These are phyloP conservation scores for Lucinisca nassula DNA, from an alignment of 2,888 invertebrate genomes.

Conservation along the genomic window DNA sequence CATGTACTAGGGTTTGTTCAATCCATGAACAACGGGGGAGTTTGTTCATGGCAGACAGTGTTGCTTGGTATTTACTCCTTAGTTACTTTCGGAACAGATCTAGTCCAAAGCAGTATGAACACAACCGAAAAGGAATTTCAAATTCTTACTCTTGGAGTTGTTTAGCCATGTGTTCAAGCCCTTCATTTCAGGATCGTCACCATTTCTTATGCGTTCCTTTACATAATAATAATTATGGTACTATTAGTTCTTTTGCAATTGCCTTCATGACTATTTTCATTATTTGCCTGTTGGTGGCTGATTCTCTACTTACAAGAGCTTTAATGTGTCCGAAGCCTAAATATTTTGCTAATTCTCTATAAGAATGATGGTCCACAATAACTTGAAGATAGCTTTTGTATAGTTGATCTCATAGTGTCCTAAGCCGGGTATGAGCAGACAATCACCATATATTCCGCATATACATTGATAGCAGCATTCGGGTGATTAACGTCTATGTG, in stretches of 20 bases:
- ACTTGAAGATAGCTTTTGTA: too few species aligned
- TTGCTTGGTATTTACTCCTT: neutral
- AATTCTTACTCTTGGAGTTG: neutral
- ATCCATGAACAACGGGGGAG: neutral
- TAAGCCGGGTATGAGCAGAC: too few species aligned
- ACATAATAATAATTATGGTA: too few species aligned
- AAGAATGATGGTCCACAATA: too few species aligned
- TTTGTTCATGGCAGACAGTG: neutral
- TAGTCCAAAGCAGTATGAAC: neutral
- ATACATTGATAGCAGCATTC: neutral
- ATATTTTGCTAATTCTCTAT: conserved; percentile 1
- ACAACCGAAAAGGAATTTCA: neutral
- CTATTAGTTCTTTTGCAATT: neutral
- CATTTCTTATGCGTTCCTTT: neutral
- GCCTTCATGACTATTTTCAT: conserved; percentile 6
- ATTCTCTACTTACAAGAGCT: conserved; percentile 21
- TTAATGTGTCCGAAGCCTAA: neutral
- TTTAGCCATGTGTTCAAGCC: neutral
- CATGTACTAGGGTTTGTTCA: conserved; percentile 6
- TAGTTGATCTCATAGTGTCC: too few species aligned
- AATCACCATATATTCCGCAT: too few species aligned
- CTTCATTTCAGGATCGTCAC: neutral
- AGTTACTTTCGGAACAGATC: neutral
- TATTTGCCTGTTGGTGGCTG: neutral
- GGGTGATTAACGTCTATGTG: neutral